A percentile compares a stretch with the other conserved stretches of the same genome.
These are phyloP conservation scores for Asteroscopus sphinx DNA, from an alignment of 2,888 invertebrate genomes.

Conservation along the genomic window DNA sequence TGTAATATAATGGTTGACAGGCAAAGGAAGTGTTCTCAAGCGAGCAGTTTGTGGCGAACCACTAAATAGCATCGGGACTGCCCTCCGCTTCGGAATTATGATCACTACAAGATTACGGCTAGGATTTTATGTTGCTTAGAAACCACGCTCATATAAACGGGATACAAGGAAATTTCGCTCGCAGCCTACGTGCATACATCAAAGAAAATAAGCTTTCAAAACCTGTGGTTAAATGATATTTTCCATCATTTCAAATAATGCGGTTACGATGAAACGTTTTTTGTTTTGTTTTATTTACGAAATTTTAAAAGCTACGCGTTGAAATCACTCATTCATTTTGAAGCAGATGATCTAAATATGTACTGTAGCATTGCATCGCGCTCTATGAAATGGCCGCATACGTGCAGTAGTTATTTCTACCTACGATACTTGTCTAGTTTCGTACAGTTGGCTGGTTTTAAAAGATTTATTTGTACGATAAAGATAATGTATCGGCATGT, in stretches of 20 bases:
- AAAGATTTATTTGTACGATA: conserved; percentile 62
- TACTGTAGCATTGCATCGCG: conserved; percentile 7
- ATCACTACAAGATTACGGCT: conserved; percentile 67
- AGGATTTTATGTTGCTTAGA: conserved; percentile 64
- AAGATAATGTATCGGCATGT: conserved; percentile 70
- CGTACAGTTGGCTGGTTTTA: conserved; percentile 44
- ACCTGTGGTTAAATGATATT: conserved; percentile 48
- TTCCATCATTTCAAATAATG: conserved; percentile 36
- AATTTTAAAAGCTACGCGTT: conserved; percentile 41
- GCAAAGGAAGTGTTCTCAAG: conserved; percentile 72
- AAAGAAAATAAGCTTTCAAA: conserved; percentile 54
- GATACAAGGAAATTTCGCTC: conserved; percentile 48
- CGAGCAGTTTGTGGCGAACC: conserved; percentile 76
- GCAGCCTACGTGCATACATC: conserved; percentile 41
- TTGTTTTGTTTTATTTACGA: conserved; percentile 38
- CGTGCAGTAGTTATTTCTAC: conserved; percentile 2
- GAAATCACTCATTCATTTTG: conserved; percentile 30
- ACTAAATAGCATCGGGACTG: conserved; percentile 70
- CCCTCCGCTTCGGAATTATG: conserved; percentile 67
- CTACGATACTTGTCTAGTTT: conserved; percentile 28
- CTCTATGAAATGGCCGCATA: not conserved
- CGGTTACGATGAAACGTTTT: conserved; percentile 31
- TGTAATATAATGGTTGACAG: conserved; percentile 65
- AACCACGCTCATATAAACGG: conserved; percentile 66
- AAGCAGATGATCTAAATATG: conserved; percentile 17